Percentiles rank a stretch among this genome's conserved stretches.
Conservation (phyloP, 1,140 invertebrate species). For the Epicauta chinensis region DNA sequence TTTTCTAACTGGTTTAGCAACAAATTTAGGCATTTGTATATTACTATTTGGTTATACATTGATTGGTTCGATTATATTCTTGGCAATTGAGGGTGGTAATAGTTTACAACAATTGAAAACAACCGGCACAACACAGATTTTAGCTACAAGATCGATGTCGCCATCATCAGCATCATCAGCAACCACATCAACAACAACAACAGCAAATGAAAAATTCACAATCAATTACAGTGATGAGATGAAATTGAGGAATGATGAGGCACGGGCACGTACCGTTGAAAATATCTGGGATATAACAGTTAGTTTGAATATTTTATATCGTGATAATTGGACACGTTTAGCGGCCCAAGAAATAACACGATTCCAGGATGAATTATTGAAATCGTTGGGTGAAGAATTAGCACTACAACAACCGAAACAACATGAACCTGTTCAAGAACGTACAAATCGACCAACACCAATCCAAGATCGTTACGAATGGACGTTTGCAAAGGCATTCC, state of each 20-base stretch:
- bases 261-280: conserved; percentile 69
- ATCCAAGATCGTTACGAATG: conserved; percentile 60
- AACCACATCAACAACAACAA: conserved; percentile 28
- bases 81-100: conserved; percentile 77
- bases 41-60: conserved; percentile 85
- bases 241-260: conserved; percentile 50
- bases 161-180: conserved; percentile 16
- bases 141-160: conserved; percentile 22
- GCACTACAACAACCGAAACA: conserved; percentile 46
- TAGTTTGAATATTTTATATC: conserved; percentile 86
- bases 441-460: conserved; percentile 3
- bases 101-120: conserved; percentile 59
- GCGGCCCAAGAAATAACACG: conserved; percentile 78
- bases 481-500: conserved; percentile 89
- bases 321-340: conserved; percentile 89
- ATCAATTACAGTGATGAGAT: conserved; percentile 34
- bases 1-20: conserved; percentile 65
- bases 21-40: conserved; percentile 81
- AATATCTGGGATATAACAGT: conserved; percentile 94
- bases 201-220: conserved; percentile 19
- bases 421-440: conserved; percentile 27
- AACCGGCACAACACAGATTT: conserved; percentile 42
- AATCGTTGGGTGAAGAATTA: conserved; percentile 70
- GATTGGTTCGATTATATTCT: conserved; percentile 86
- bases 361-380: conserved; percentile 82